These are phyloP conservation scores for Ricordea florida DNA, from an alignment of 92 coral and sea anemone genomes.

Conservation along the genomic window DNA sequence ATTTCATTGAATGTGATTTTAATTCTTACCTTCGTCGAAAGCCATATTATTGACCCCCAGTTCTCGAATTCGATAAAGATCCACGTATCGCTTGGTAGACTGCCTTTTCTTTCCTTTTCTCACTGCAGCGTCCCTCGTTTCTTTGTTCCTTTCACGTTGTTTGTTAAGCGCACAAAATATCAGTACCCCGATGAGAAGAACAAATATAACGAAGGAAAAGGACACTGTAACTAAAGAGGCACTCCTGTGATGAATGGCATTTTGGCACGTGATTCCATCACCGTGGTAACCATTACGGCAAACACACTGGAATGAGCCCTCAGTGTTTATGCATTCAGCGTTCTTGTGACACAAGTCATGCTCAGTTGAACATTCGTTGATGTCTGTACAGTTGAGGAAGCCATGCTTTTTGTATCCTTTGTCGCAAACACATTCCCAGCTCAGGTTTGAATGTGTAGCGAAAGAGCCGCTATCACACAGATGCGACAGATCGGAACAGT, in stretches of 20 bases:
- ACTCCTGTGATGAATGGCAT: neutral
- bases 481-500: conserved; percentile 5
- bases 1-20: neutral
- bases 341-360: conserved; percentile 1
- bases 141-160: neutral
- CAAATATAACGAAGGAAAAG: neutral
- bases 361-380: conserved; percentile 18
- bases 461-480: neutral
- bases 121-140: neutral
- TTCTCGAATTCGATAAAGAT: conserved; percentile 6
- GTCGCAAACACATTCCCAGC: neutral
- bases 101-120: conserved; percentile 1
- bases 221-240: neutral
- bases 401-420: neutral
- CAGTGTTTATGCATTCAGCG: conserved; percentile 28
- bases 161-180: neutral
- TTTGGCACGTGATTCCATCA: conserved; percentile 17
- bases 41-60: neutral
- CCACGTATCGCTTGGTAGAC: conserved; percentile 14
- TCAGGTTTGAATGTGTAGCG: neutral
- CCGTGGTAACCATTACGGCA: conserved; percentile 39
- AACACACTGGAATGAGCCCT: conserved; percentile 22
- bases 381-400: conserved; percentile 20
- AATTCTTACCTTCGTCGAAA: neutral
- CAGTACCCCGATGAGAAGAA: neutral